Conservation (phyloP, 1,140 invertebrate species). For the Papilio dardanus region DNA sequence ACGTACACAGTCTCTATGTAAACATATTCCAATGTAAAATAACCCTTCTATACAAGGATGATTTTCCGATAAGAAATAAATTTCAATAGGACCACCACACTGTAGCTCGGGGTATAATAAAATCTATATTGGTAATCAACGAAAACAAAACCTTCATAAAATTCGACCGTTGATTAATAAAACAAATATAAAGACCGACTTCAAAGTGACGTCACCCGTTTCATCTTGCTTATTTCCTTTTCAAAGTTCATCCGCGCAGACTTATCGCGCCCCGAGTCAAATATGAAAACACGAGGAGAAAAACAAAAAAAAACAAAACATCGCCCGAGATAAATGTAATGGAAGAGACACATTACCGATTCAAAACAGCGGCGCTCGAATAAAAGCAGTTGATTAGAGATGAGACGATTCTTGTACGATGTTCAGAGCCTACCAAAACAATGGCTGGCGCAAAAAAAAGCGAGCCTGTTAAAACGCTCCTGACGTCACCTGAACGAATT, state of each 20-base stretch:
- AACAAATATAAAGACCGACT: slow-evolving; percentile 55
- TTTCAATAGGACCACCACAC: background rate
- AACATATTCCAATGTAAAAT: no score
- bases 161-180: slow-evolving; percentile 50
- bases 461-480: slow-evolving; percentile 65
- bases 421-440: slow-evolving; percentile 63
- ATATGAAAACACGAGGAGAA: slow-evolving; percentile 47
- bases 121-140: background rate
- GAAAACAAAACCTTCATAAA: slow-evolving; percentile 45
- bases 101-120: background rate
- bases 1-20: no score
- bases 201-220: slow-evolving; percentile 59
- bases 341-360: slow-evolving; percentile 52
- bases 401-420: slow-evolving; percentile 41
- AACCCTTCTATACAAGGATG: background rate
- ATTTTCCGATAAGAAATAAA: background rate
- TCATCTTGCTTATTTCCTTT: slow-evolving; percentile 58
- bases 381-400: slow-evolving; percentile 45
- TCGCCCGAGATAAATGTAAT: slow-evolving; percentile 41
- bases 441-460: slow-evolving; percentile 65
- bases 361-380: slow-evolving; percentile 45
- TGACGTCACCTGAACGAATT: slow-evolving; percentile 80
- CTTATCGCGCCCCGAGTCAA: slow-evolving; percentile 40
- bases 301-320: slow-evolving; percentile 39
- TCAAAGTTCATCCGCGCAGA: slow-evolving; percentile 43